Evolutionary conservation across 2,113 vertebrate genomes (phyloP).

Genomic region (Paradisaea rubra): DNA sequence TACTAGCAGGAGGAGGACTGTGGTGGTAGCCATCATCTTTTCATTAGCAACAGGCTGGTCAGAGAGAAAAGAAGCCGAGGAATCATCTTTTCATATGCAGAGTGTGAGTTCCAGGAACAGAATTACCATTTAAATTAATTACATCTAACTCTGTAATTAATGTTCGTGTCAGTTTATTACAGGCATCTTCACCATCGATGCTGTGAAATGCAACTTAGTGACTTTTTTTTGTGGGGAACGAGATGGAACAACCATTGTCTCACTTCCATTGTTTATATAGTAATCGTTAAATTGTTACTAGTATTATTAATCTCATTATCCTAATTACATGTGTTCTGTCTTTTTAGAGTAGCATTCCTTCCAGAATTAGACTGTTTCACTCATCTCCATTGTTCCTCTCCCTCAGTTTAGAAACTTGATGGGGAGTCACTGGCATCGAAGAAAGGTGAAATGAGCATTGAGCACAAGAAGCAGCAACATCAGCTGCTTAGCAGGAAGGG

Average conservation of each 20-base stretch:
- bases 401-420: neutral
- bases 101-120: neutral
- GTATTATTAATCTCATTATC: slow-evolving; percentile 39
- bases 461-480: neutral
- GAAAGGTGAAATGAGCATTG: neutral
- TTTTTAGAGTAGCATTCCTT: slow-evolving; percentile 21
- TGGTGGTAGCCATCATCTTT: neutral
- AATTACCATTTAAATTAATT: slow-evolving; percentile 34
- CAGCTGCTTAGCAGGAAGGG: neutral
- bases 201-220: slow-evolving; percentile 29
- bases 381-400: slow-evolving; percentile 3
- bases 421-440: neutral
- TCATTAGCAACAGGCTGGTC: neutral
- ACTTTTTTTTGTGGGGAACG: neutral
- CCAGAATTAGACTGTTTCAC: slow-evolving; percentile 4
- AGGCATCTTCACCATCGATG: neutral
- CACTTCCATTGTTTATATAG: slow-evolving; percentile 35
- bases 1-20: neutral
- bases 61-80: neutral
- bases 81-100: neutral
- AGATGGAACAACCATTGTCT: slow-evolving; percentile 26
- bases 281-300: neutral
- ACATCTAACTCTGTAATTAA: slow-evolving; percentile 34
- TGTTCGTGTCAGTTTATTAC: neutral
- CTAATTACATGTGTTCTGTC: slow-evolving; percentile 27